Base-by-base conservation (phyloP, 2,888 invertebrate species). In the Atethmia centrago region DNA sequence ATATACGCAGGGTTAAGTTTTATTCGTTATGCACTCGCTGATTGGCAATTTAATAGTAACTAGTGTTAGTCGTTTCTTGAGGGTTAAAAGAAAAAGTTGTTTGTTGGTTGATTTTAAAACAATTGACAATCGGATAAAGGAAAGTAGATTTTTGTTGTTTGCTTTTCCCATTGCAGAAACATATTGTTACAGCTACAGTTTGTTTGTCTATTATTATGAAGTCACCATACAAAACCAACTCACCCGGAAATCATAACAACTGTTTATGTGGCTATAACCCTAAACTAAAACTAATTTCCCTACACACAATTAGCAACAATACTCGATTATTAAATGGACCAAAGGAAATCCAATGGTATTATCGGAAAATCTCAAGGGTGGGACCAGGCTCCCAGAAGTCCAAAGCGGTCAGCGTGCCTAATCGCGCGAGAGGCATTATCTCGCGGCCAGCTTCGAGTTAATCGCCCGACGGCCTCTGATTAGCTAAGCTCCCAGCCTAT, bases 351-450 rank as follows among this genome's bases (percentile, higher is more conserved):
- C 89, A 64, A 74, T 83, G 82, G 89, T 85, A 90, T 91, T 91
- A 91, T 90, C 90, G 88, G 88, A 82, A 88, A 88, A 89, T 90
- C 91, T 91, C 91, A 90, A 89, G 91, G 91, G 91, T 88, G 80
- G 85, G 83, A 93, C 92, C 91, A 93, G 93, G 92, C 90, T 87
- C 87, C 82, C 92, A 93, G 92, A 89, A 92, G 91, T 85, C 88
- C 88, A 92, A 90, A 90, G 94, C 91, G 95, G 95, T 95, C 95
- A 95, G 94, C 90, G 90, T 88, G 93, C 88, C 94, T 95, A 95
- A 95, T 95, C 95, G 95, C 92, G 93, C 95, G 95, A 91, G 92
- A 93, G 93, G 94, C 92, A 94, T 95, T 95, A 95, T 95, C 96
- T 94, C 92, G 90, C 90, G 92, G 88, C 90, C 92, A 91, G 91